Evolutionary conservation across 2,888 invertebrate species (phyloP).

Genomic region (Heliconius aoede): DNA sequence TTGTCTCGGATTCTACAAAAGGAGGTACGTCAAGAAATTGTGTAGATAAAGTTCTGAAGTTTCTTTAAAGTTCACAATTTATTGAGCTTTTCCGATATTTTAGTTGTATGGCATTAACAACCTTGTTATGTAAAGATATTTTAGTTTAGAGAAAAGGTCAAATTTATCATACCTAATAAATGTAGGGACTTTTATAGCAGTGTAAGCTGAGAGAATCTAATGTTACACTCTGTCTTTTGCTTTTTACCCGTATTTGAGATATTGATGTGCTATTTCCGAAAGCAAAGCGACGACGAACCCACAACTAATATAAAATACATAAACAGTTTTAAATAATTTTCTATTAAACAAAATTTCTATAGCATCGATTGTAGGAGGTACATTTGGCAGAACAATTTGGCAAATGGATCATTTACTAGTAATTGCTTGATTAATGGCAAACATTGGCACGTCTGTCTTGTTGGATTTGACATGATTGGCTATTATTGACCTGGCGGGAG

Average conservation of each 20-base stretch:
- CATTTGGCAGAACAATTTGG: slow-evolving; percentile 32
- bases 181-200: too few species aligned
- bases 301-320: neutral
- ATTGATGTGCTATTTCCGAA: too few species aligned
- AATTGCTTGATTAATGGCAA: slow-evolving; percentile 40
- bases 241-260: too few species aligned
- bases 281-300: too few species aligned
- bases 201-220: too few species aligned
- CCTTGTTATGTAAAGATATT: neutral
- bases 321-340: neutral
- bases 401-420: slow-evolving; percentile 31
- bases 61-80: slow-evolving; percentile 26
- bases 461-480: slow-evolving; percentile 36
- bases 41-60: slow-evolving; percentile 22
- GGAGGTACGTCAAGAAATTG: slow-evolving; percentile 21
- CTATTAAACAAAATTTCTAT: neutral
- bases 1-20: slow-evolving; percentile 20
- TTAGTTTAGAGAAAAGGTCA: neutral
- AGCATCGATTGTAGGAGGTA: neutral
- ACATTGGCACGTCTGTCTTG: slow-evolving; percentile 33
- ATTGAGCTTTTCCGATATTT: slow-evolving; percentile 25
- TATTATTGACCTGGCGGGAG: slow-evolving; percentile 30
- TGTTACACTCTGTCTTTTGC: too few species aligned
- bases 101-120: neutral
- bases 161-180: too few species aligned